These are phyloP conservation scores for Bembecia ichneumoniformis DNA, from an alignment of 2,888 invertebrate genomes.

Conservation along the genomic window DNA sequence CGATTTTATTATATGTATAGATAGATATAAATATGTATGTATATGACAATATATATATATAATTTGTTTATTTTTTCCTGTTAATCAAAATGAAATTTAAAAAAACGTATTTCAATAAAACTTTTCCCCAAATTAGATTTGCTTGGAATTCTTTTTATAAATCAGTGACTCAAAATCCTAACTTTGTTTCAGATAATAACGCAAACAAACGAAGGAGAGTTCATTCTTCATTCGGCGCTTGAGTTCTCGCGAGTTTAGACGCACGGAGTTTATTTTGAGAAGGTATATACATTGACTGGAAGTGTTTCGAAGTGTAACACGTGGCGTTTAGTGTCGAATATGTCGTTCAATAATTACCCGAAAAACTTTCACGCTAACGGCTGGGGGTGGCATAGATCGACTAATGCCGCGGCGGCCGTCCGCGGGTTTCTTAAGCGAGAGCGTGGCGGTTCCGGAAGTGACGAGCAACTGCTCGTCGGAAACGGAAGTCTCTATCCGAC, in stretches of 20 bases:
- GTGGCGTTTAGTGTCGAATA: conserved; percentile 13
- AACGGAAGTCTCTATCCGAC: conserved; percentile 48
- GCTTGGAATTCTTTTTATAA: not conserved
- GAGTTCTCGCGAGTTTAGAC: conserved; percentile 14
- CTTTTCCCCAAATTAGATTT: not conserved
- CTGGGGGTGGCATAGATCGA: conserved; percentile 59
- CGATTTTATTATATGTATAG: too few species aligned
- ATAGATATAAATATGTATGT: too few species aligned
- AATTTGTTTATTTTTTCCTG: not conserved
- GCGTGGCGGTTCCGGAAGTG: conserved; percentile 34
- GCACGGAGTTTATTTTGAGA: conserved; percentile 20
- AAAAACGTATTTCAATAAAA: not conserved
- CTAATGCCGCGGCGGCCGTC: conserved; percentile 43
- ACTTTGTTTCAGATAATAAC: conserved; percentile 16
- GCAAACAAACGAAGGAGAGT: conserved; percentile 21
- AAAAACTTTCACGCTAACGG: conserved; percentile 63
- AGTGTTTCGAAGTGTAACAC: conserved; percentile 13
- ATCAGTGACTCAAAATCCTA: not conserved
- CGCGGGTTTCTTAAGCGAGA: conserved; percentile 49
- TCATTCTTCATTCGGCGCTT: conserved; percentile 17
- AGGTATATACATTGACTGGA: conserved; percentile 9
- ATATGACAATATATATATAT: too few species aligned
- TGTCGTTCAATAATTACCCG: conserved; percentile 46
- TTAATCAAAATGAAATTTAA: not conserved
- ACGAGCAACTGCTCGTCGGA: conserved; percentile 33